Conservation (phyloP, 2,888 invertebrate species). For the Anarsia innoxiella region DNA sequence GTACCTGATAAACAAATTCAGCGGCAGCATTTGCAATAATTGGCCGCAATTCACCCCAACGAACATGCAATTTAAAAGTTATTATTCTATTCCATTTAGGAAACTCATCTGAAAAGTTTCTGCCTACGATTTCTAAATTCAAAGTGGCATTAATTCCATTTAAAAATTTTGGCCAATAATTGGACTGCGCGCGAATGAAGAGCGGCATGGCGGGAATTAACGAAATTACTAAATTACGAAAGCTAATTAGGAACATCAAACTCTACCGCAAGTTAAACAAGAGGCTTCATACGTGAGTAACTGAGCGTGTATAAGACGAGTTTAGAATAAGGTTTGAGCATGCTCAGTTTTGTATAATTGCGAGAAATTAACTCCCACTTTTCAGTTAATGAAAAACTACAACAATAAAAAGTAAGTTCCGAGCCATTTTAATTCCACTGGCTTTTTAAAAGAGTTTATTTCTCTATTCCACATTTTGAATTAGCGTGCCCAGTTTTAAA, state of each 20-base stretch:
- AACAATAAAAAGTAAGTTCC: no score
- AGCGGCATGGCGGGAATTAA: not conserved
- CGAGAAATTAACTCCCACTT: no score
- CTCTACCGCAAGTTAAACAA: not conserved
- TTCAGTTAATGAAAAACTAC: no score
- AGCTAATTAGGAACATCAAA: constrained; percentile 1
- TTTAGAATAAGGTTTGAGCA: not conserved
- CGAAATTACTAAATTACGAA: constrained; percentile 1
- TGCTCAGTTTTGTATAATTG: not conserved
- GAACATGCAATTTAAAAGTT: no score
- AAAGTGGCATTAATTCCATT: not conserved
- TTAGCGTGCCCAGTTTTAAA: no score
- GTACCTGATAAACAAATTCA: no score
- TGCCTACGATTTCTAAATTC: not conserved
- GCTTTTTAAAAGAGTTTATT: no score
- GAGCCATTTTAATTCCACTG: no score
- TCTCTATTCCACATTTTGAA: no score
- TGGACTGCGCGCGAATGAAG: not conserved
- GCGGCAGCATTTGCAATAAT: no score
- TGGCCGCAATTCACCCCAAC: no score
- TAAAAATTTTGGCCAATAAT: not conserved
- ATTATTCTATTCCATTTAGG: not conserved
- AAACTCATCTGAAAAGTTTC: not conserved
- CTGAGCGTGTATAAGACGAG: not conserved
- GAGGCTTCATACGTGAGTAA: not conserved